Evolutionary conservation across 2,888 invertebrate species (phyloP).

Genomic region (Lasioglossum marginatum): DNA sequence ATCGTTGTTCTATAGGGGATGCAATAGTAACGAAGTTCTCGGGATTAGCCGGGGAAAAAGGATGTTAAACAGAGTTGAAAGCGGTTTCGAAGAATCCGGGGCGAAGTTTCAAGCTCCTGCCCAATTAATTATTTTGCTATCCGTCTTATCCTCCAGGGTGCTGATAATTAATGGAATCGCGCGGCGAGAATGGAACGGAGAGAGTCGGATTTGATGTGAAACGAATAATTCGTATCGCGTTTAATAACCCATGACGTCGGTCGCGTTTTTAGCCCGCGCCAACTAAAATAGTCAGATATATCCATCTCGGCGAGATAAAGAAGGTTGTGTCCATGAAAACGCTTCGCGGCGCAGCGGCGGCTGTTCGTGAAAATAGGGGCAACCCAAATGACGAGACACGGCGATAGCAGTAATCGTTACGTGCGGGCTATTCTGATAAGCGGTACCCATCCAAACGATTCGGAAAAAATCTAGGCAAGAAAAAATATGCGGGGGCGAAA

Average conservation of each 20-base stretch:
- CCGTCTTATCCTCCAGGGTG: slow-evolving; percentile 27
- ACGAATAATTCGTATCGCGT: not conserved
- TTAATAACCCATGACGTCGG: not conserved
- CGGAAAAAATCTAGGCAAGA: not conserved
- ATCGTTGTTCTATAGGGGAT: slow-evolving; percentile 39
- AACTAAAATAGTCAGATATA: not conserved
- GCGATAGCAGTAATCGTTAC: slow-evolving; percentile 21
- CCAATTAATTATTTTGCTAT: slow-evolving; percentile 44
- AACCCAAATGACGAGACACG: slow-evolving; percentile 7
- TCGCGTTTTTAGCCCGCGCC: not conserved
- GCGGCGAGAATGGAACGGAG: slow-evolving; percentile 21
- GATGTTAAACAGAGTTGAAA: slow-evolving; percentile 33
- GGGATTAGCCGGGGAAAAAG: slow-evolving; percentile 36
- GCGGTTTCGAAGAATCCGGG: slow-evolving; percentile 16
- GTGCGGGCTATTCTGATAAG: slow-evolving; percentile 18
- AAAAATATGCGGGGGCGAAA: not conserved
- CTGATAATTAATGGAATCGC: slow-evolving; percentile 31
- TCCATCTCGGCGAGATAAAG: not conserved
- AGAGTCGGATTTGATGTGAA: not conserved
- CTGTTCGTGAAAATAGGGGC: slow-evolving; percentile 1
- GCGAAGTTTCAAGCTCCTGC: slow-evolving; percentile 29
- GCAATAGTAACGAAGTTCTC: slow-evolving; percentile 42
- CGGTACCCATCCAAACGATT: not conserved
- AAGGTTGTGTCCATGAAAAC: not conserved
- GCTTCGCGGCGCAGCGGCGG: not conserved